Evolutionary conservation across 2,888 invertebrate genomes (phyloP), one percentile per base, ranked within the genome.

Genomic region (Diachrysia chrysitis): DNA sequence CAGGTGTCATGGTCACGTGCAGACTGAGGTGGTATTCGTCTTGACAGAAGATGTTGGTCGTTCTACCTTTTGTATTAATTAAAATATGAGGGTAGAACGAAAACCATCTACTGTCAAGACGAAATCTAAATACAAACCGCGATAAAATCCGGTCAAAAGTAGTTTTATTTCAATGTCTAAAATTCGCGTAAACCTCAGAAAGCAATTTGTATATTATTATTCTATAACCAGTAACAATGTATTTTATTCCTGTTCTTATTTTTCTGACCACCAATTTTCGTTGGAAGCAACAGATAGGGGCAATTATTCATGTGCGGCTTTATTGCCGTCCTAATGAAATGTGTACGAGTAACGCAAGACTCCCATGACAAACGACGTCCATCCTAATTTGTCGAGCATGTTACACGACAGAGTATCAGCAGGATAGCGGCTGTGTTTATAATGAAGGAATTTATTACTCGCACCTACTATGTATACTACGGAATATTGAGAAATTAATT

Each of bases 331-430:
- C 83, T 86, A 88, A 90, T 86, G 85, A 85, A 89, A 88, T 83
- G 84, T 83, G 85, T 87, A 83, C 58, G 58, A 63, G 78, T 70
- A 65, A 62, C 66, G 69, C 67, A 17, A 54, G 63, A 75, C 74
- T 67, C 65, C 72, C 82, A 86, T 93, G 92, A 94, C 90, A 92
- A 93, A 94, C 89, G 90, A 89, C 82, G 87, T 81, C 82, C 84
- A 80, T 87, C 86, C 89, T 90, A 93, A 94, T 93, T 93, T 93
- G 93, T 93, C 89, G 84, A 86, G 86, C 82, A 80, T 86, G 86
- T 87, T 88, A 83, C 83, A 86, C 82, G 77, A 83, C 78, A 72
- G 74, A 80, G 77, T 89, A 92, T 89, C 91, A 89, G 89, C 91
- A 91, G 92, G 92, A 90, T 87, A 87, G 59, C 53, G 55, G 69